Evolutionary conservation across 2,113 vertebrate species (phyloP), one percentile per base, ranked within the genome.

Genomic region (Prochilodus magdalenae): DNA sequence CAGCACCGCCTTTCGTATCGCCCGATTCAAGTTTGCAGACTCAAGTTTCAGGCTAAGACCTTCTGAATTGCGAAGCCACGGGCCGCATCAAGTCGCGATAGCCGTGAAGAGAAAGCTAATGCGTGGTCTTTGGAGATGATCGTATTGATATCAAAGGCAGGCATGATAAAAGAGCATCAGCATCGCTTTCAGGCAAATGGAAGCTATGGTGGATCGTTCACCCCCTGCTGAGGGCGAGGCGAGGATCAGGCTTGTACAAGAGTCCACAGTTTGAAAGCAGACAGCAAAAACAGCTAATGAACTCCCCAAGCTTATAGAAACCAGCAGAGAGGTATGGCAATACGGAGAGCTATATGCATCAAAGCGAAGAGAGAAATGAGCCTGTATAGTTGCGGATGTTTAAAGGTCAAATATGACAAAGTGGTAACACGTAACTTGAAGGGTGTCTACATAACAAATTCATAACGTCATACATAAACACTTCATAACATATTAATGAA

Each of bases 61-160:
- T 36, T 36, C 49, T 26, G 33, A 73, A 66, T 15, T 3, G 70
- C 72, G 49, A 14, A 10, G 24, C 49, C 16, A 11, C 8, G 47
- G 53, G 60, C 66, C 20, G 11, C 57, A 33, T 4, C 13, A 57
- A 51, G 16, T 12, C 16, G 5, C 30, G 40, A 72, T 59, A 60
- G 36, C 53, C 57, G 20, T 73, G 69, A 80, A 62, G 62, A 24
- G 59, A 79, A 70, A 55, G 51, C 51, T 44, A 79, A 53, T 15
- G 14, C 26, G n/a, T 1, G 47, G 47, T 53, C 76, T 55, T 79
- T 62, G 29, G 51, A 79, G 77, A 59, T 74, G 44, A 65, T 33
- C 63, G 33, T 59, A 18, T 8, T 40, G 2, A 66, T 67, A 81
- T 67, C 72, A 75, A 82, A 74, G 36, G 18, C 29, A 40, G 62